Conservation (phyloP, 1,140 invertebrate species). For the Macrobrachium nipponense region DNA sequence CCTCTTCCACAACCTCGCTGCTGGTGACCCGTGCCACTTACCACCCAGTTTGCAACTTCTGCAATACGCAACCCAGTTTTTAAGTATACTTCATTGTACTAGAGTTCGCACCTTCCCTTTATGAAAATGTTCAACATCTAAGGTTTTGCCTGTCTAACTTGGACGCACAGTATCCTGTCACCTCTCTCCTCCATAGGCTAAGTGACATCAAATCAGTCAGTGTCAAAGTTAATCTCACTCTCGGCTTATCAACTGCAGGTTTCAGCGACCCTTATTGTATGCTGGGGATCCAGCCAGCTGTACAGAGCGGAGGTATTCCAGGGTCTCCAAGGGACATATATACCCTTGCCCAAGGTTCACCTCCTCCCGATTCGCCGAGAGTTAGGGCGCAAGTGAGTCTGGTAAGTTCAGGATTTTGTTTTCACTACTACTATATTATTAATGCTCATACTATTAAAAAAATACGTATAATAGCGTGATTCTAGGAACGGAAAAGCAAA, state of each 20-base stretch:
- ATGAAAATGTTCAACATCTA: no score
- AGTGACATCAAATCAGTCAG: not conserved
- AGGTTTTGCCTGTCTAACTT: no score
- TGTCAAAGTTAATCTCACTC: not conserved
- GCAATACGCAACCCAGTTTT: no score
- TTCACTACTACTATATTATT: not conserved
- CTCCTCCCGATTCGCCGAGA: slow-evolving; percentile 55
- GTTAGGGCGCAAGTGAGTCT: slow-evolving; percentile 67
- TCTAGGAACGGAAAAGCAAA: no score
- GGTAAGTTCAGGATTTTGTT: slow-evolving; percentile 15
- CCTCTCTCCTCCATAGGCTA: not conserved
- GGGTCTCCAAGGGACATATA: slow-evolving; percentile 56
- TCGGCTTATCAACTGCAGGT: slow-evolving; percentile 72
- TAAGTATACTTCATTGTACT: no score
- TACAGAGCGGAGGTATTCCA: slow-evolving; percentile 68
- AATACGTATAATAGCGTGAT: no score
- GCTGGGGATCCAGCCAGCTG: slow-evolving; percentile 89
- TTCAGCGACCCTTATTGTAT: slow-evolving; percentile 98
- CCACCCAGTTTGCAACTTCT: no score
- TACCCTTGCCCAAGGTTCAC: slow-evolving; percentile 70
- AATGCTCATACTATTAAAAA: no score
- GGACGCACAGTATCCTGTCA: not conserved
- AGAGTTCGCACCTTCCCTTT: no score
- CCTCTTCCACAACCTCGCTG: no score
- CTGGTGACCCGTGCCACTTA: no score